phyloP scores from a whole-genome alignment of 1,140 invertebrate genomes.

The Leptinotarsa undecemlineata region DNA sequence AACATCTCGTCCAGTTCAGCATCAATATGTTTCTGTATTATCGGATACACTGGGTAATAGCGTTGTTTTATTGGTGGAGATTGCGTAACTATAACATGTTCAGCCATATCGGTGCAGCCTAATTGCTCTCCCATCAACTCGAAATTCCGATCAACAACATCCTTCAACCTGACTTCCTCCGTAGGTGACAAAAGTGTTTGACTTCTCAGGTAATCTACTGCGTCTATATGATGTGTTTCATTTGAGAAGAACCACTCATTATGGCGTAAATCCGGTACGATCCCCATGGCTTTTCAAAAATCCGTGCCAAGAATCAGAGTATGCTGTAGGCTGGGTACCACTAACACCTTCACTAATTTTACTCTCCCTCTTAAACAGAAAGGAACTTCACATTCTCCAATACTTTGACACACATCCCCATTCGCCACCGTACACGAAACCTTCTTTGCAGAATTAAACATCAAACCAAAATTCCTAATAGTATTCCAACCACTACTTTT shows the following conservation, averaged over 20 bases:
- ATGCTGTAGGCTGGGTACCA: neutral
- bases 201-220: neutral
- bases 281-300: conserved; percentile 17
- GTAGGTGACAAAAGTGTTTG: neutral
- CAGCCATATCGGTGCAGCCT: no score
- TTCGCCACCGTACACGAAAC: conserved; percentile 24
- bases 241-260: neutral
- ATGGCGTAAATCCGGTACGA: conserved; percentile 16
- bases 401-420: conserved; percentile 24
- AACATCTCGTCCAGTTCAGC: conserved; percentile 38
- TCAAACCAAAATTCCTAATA: neutral
- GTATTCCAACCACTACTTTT: neutral
- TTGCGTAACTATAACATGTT: no score
- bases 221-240: neutral
- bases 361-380: neutral
- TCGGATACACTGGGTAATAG: conserved; percentile 32
- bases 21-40: conserved; percentile 35
- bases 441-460: neutral
- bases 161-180: neutral
- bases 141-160: neutral
- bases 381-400: neutral
- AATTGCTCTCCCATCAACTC: neutral
- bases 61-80: conserved; percentile 21
- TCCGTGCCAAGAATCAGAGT: conserved; percentile 19
- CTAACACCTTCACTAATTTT: neutral